Conservation (phyloP, 2,113 vertebrate genomes). For the Phalacrocorax aristotelis region DNA sequence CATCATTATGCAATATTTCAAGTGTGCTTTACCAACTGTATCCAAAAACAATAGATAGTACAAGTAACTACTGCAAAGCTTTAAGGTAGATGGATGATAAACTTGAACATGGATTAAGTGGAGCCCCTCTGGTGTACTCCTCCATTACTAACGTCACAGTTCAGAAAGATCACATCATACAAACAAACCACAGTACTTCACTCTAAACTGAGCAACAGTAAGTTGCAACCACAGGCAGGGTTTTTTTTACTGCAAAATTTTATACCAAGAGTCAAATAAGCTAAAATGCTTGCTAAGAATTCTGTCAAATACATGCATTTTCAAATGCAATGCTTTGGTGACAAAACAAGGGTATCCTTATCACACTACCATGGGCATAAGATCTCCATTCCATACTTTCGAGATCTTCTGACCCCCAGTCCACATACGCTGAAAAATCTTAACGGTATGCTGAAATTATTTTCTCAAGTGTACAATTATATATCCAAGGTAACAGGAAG, state of each 20-base stretch:
- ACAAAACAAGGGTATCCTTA: background rate
- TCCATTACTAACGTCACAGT: background rate
- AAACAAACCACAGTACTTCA: background rate
- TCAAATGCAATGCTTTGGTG: background rate
- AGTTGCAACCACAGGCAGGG: background rate
- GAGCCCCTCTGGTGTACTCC: background rate
- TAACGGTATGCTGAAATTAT: background rate
- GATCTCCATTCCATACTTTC: background rate
- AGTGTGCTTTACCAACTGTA: background rate
- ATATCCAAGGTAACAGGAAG: background rate
- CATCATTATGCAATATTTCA: background rate
- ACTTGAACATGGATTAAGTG: fast-evolving
- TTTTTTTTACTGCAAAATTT: background rate
- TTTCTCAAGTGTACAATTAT: background rate
- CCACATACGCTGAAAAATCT: background rate
- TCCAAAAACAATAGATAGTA: background rate
- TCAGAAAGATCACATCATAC: background rate
- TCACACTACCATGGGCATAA: background rate
- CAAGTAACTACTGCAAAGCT: background rate
- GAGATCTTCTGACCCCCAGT: background rate
- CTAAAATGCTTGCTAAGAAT: background rate
- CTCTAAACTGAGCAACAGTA: background rate
- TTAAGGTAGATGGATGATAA: background rate
- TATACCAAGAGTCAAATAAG: background rate
- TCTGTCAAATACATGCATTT: background rate